Evolutionary conservation across 2,888 invertebrate species (phyloP).

Genomic region (Chrysolina oricalcia): DNA sequence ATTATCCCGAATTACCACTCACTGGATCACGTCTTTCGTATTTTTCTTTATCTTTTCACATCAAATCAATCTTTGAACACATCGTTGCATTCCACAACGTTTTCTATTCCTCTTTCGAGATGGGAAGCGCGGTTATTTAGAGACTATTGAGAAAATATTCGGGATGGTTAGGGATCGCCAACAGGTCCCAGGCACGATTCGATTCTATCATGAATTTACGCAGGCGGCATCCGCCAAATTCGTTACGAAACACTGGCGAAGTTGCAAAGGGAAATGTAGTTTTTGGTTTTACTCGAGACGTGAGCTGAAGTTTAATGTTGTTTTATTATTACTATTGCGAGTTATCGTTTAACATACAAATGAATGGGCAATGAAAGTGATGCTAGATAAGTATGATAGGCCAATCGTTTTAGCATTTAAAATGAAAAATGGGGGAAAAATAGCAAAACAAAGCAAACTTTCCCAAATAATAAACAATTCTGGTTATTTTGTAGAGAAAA

Average conservation of each 20-base stretch:
- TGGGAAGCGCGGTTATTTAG: background rate
- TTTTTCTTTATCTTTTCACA: background rate
- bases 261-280: background rate
- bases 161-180: conserved; percentile 5
- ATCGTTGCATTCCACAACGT: background rate
- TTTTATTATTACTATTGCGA: background rate
- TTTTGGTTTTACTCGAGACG: background rate
- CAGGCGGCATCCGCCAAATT: background rate
- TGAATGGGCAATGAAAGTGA: background rate
- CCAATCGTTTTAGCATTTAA: too few relatives aligned
- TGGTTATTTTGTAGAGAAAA: too few relatives aligned
- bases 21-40: background rate
- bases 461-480: too few relatives aligned
- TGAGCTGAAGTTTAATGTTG: conserved; percentile 22
- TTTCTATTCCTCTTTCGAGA: background rate
- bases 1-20: background rate
- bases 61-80: background rate
- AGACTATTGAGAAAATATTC: conserved; percentile 7
- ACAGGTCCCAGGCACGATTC: background rate
- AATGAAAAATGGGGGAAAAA: too few relatives aligned
- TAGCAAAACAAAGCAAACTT: too few relatives aligned
- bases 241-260: background rate
- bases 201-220: conserved; percentile 1
- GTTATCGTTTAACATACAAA: background rate
- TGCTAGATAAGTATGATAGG: background rate